A percentile compares a stretch with the other conserved stretches of the same genome.
Evolutionary conservation across 1,140 invertebrate species (phyloP).

Genomic region (Ceratina australensis): DNA sequence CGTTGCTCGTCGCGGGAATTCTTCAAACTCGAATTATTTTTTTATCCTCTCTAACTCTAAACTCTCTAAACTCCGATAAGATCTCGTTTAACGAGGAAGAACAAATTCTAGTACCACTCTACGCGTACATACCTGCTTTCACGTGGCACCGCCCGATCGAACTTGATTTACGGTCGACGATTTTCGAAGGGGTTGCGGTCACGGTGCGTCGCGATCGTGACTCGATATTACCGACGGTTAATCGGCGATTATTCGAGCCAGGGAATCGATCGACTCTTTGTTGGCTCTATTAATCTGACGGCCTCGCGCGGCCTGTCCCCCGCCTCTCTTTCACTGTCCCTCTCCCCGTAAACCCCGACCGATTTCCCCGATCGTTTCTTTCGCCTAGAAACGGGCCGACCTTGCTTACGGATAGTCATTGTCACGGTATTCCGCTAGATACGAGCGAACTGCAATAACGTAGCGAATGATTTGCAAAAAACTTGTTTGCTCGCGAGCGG

Average conservation of each 20-base stretch:
- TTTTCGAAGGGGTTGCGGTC: background rate
- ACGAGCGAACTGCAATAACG: conserved; percentile 3
- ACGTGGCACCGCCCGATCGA: background rate
- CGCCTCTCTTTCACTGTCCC: background rate
- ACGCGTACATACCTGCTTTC: too few relatives aligned
- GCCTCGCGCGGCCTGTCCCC: conserved; percentile 4
- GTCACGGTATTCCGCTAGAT: conserved; percentile 37
- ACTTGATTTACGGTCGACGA: too few relatives aligned
- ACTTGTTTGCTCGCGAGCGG: conserved; percentile 27
- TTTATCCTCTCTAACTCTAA: too few relatives aligned
- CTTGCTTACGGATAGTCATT: conserved; percentile 50
- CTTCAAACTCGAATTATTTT: too few relatives aligned
- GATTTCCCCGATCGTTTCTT: conserved; percentile 1
- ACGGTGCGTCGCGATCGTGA: background rate
- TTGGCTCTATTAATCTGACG: background rate
- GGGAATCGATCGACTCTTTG: conserved; percentile 4
- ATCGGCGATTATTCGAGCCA: too few relatives aligned
- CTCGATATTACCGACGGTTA: background rate
- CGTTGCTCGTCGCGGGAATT: too few relatives aligned
- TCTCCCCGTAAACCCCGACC: background rate
- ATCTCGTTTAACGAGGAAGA: too few relatives aligned
- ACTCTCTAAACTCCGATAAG: too few relatives aligned
- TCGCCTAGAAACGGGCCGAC: conserved; percentile 31
- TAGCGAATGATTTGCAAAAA: conserved; percentile 43
- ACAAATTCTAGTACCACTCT: too few relatives aligned